Evolutionary conservation across 1,140 invertebrate species (phyloP).

Genomic region (Megalopta genalis): DNA sequence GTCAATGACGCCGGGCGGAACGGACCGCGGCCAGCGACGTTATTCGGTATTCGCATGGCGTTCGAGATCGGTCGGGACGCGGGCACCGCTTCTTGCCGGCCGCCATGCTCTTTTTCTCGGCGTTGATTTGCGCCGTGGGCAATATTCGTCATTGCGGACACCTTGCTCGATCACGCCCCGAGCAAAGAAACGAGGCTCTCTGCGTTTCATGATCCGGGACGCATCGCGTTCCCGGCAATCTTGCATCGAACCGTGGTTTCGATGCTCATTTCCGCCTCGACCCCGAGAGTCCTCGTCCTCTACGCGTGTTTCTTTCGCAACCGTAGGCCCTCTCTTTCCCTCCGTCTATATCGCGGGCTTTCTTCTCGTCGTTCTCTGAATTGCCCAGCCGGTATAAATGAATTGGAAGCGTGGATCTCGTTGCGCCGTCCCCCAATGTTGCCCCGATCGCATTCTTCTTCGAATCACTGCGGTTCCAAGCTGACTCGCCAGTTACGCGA

Average conservation of each 20-base stretch:
- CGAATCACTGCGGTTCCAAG: background rate
- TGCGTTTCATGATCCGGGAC: slow-evolving; percentile 13
- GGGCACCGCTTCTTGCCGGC: slow-evolving; percentile 33
- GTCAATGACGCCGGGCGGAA: slow-evolving; percentile 43
- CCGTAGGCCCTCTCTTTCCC: background rate
- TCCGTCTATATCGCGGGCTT: too few relatives aligned
- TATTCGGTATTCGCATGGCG: slow-evolving; percentile 36
- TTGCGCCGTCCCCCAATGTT: background rate
- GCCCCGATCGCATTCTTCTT: background rate
- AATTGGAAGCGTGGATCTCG: background rate
- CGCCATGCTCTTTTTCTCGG: slow-evolving; percentile 17
- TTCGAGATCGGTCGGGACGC: background rate
- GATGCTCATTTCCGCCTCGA: slow-evolving; percentile 38
- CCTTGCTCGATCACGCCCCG: slow-evolving; percentile 33
- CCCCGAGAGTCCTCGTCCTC: too few relatives aligned
- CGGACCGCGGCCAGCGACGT: background rate
- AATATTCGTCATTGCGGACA: slow-evolving; percentile 34
- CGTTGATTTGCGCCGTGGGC: slow-evolving; percentile 43
- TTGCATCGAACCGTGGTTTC: slow-evolving; percentile 29
- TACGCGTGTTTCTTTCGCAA: background rate
- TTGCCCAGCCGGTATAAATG: background rate
- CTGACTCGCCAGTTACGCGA: too few relatives aligned
- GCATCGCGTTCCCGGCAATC: background rate
- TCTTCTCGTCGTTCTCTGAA: background rate
- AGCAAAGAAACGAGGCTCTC: slow-evolving; percentile 24